A percentile compares a stretch with the other conserved stretches of the same genome.
Evolutionary conservation across 64 coral and sea anemone genomes (phyloP).

Genomic region (Stichodactyla mertensii): DNA sequence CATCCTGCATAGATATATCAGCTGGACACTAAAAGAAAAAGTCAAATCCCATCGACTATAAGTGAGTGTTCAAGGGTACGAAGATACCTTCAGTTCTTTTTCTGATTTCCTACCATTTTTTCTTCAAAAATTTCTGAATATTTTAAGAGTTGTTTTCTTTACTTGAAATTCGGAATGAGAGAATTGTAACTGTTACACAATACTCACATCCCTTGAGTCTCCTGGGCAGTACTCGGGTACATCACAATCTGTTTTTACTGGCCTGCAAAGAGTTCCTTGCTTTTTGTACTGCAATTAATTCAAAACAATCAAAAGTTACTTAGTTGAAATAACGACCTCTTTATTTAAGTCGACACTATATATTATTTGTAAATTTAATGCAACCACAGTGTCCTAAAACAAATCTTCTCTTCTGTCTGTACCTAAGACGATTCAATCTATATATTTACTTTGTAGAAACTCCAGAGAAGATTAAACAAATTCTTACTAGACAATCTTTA

Average conservation of each 20-base stretch:
- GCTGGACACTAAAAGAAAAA: slow-evolving; percentile 15
- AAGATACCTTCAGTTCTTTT: too few relatives aligned
- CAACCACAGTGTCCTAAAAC: too few relatives aligned
- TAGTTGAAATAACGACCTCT: not conserved
- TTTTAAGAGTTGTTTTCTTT: too few relatives aligned
- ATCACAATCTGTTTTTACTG: slow-evolving; percentile 39
- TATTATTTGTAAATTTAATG: too few relatives aligned
- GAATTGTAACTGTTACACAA: not conserved
- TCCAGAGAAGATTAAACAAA: not conserved
- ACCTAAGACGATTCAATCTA: too few relatives aligned
- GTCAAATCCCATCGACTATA: too few relatives aligned
- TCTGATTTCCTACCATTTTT: too few relatives aligned
- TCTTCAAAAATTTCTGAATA: too few relatives aligned
- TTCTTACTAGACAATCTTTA: slow-evolving; percentile 35
- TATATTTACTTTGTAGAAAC: not conserved
- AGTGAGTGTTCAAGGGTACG: too few relatives aligned
- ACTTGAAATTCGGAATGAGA: not conserved
- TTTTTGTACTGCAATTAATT: slow-evolving; percentile 16
- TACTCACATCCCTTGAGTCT: slow-evolving; percentile 27
- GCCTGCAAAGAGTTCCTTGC: slow-evolving; percentile 38
- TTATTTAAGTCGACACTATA: too few relatives aligned
- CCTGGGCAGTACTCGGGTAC: slow-evolving; percentile 37
- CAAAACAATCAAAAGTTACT: not conserved
- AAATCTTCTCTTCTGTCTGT: too few relatives aligned
- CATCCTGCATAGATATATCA: not conserved